Evolutionary conservation across 2,113 vertebrate genomes (phyloP).

Genomic region (Lagopus leucura): DNA sequence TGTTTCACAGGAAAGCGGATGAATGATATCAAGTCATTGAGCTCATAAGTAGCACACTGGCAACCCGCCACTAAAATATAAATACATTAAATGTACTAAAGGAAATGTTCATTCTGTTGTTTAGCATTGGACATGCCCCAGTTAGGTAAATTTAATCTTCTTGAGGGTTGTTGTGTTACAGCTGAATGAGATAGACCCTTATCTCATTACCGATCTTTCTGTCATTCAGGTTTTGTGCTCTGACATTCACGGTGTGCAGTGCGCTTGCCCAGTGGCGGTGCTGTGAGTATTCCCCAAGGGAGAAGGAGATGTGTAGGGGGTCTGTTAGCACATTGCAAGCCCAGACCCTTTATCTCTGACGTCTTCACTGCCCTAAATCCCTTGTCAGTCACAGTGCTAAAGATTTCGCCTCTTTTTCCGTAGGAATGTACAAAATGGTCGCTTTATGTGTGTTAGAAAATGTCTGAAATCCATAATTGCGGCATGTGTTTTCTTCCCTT

Average conservation of each 20-base stretch:
- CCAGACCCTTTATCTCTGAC: background rate
- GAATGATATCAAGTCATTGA: slow-evolving; percentile 76
- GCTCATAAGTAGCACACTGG: slow-evolving; percentile 77
- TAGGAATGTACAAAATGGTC: background rate
- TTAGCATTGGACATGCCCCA: slow-evolving; percentile 75
- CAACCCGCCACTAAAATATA: slow-evolving; percentile 77
- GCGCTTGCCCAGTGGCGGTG: slow-evolving; percentile 6
- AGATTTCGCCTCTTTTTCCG: background rate
- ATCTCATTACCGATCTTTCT: slow-evolving; percentile 73
- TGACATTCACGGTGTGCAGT: slow-evolving; percentile 63
- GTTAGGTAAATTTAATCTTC: slow-evolving; percentile 78
- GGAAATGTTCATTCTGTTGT: slow-evolving; percentile 80
- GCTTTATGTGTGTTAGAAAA: background rate
- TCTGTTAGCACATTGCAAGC: background rate
- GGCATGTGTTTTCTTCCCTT: background rate
- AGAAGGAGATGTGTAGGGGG: background rate
- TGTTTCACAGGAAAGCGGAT: slow-evolving; percentile 74
- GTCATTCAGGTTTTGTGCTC: slow-evolving; percentile 65
- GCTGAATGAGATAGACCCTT: slow-evolving; percentile 68
- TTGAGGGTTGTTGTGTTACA: slow-evolving; percentile 60
- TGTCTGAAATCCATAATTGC: background rate
- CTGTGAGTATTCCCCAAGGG: background rate
- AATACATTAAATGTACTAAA: slow-evolving; percentile 76
- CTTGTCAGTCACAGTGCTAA: background rate
- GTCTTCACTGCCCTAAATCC: background rate